Conservation (phyloP, 2,113 vertebrate genomes). For the Mus spicilegus region DNA sequence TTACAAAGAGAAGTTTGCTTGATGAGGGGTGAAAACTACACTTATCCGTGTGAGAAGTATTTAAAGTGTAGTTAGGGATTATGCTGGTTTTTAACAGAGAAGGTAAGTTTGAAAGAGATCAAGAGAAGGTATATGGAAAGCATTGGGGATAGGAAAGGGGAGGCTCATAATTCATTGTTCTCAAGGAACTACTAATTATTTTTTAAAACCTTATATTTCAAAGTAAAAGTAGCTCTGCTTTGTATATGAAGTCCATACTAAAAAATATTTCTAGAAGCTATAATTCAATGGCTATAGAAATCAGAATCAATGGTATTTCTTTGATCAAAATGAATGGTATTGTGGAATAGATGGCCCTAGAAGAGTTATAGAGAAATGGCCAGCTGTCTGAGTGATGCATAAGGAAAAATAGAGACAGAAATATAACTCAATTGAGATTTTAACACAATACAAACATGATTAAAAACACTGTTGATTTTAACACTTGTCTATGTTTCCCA, state of each 20-base stretch:
- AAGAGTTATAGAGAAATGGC: background rate
- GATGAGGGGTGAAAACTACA: background rate
- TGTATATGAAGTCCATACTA: background rate
- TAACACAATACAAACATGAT: background rate
- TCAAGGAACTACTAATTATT: background rate
- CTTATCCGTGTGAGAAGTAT: background rate
- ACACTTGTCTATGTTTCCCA: background rate
- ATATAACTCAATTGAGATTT: background rate
- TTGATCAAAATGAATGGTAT: background rate
- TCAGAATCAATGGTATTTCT: accelerated
- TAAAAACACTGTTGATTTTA: background rate
- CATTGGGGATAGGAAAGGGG: background rate
- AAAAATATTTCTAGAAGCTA: background rate
- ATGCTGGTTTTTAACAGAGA: background rate
- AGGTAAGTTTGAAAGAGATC: background rate
- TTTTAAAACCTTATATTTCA: background rate
- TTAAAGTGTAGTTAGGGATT: background rate
- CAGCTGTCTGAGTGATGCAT: background rate
- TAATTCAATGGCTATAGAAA: background rate
- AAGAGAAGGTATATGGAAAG: background rate
- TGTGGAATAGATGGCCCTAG: accelerated
- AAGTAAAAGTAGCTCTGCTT: constrained; percentile 1
- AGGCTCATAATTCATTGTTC: background rate
- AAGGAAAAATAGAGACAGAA: background rate
- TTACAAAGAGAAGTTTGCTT: background rate